These are phyloP conservation scores for Rhaphigaster nebulosa DNA, from an alignment of 2,888 invertebrate species.

Conservation along the genomic window DNA sequence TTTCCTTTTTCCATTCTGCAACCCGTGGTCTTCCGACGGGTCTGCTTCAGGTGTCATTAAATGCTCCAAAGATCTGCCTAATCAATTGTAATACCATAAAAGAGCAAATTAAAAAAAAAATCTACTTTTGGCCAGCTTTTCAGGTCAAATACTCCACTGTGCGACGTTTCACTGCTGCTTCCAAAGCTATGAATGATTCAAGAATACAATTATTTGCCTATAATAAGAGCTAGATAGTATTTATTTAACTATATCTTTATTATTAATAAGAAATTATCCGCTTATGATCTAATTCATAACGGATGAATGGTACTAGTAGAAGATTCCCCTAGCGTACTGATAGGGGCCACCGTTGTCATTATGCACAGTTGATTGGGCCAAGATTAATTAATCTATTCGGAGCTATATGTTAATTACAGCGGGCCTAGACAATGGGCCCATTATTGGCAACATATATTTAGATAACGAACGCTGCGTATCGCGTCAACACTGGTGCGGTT, in stretches of 20 bases:
- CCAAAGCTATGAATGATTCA: too few species aligned
- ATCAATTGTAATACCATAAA: too few species aligned
- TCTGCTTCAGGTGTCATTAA: too few species aligned
- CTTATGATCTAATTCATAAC: neutral
- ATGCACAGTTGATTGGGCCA: conserved; percentile 33
- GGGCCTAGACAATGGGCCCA: conserved; percentile 12
- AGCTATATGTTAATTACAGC: conserved; percentile 18
- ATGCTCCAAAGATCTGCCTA: too few species aligned
- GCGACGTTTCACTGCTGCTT: too few species aligned
- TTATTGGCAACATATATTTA: conserved; percentile 48
- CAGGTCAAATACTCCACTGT: too few species aligned
- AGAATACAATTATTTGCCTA: too few species aligned
- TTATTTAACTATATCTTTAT: neutral
- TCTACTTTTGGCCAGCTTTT: too few species aligned
- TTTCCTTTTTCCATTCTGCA: too few species aligned
- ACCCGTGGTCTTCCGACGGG: too few species aligned
- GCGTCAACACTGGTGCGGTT: neutral
- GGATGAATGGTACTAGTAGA: neutral
- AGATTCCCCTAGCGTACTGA: neutral
- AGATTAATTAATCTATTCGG: conserved; percentile 44
- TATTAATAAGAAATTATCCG: neutral
- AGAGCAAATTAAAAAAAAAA: too few species aligned
- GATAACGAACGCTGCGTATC: conserved; percentile 5
- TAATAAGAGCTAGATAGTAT: too few species aligned
- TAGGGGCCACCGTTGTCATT: neutral